Evolutionary conservation across 2,113 vertebrate genomes (phyloP).

Genomic region (Eleginops maclovinus): DNA sequence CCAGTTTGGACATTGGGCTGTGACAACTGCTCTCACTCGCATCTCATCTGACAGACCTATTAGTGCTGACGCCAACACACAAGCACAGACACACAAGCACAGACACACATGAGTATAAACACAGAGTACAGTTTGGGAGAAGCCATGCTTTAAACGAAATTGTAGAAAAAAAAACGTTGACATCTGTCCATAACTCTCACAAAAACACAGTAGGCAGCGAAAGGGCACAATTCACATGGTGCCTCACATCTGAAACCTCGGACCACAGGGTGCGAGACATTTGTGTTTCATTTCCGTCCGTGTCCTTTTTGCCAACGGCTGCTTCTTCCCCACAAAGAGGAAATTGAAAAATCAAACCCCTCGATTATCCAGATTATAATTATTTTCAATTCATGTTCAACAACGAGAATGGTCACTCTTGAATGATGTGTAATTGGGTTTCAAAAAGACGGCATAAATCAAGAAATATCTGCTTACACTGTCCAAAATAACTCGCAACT

Average conservation of each 20-base stretch:
- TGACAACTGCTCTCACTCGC: slow-evolving; percentile 78
- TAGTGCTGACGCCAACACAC: slow-evolving; percentile 57
- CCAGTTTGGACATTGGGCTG: slow-evolving; percentile 68
- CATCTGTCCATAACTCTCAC: slow-evolving; percentile 4
- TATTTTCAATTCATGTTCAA: slow-evolving; percentile 46
- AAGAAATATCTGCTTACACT: slow-evolving; percentile 40
- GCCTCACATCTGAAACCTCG: slow-evolving; percentile 46
- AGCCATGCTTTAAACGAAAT: slow-evolving; percentile 17
- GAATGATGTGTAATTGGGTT: slow-evolving; percentile 40
- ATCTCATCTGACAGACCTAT: slow-evolving; percentile 73
- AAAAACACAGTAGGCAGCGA: slow-evolving; percentile 24
- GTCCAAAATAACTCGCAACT: slow-evolving; percentile 25
- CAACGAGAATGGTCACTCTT: slow-evolving; percentile 23
- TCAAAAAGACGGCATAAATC: slow-evolving; percentile 38
- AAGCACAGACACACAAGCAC: not conserved
- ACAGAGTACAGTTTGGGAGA: slow-evolving; percentile 20
- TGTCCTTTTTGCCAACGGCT: slow-evolving; percentile 48
- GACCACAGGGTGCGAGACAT: slow-evolving; percentile 62
- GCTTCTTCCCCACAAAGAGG: slow-evolving; percentile 54
- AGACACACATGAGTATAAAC: slow-evolving; percentile 9
- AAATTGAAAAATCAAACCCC: slow-evolving; percentile 70
- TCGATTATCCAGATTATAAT: slow-evolving; percentile 60
- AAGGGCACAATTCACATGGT: slow-evolving; percentile 38
- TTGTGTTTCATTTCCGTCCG: slow-evolving; percentile 80
- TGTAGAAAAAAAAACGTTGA: not conserved